Evolutionary conservation across 2,888 invertebrate genomes (phyloP).

Genomic region (Tortrix viridana): DNA sequence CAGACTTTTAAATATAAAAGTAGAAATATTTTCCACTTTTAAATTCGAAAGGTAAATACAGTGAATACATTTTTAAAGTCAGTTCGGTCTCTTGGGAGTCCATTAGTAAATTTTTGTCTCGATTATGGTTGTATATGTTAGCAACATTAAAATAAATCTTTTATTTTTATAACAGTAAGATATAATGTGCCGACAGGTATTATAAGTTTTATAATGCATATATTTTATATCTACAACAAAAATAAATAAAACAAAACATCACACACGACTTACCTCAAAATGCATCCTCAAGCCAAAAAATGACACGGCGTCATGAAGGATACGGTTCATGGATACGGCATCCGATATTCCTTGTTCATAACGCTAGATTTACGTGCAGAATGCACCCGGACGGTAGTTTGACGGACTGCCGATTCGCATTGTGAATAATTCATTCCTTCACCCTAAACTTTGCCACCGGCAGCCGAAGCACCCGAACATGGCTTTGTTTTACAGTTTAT

Average conservation of each 20-base stretch:
- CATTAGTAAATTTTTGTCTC: conserved; percentile 3
- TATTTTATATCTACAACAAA: not conserved
- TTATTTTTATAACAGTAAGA: no score
- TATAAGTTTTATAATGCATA: not conserved
- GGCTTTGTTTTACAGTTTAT: conserved; percentile 76
- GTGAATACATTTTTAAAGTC: conserved; percentile 11
- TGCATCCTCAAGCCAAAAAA: conserved; percentile 52
- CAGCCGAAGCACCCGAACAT: conserved; percentile 59
- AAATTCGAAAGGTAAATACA: conserved; percentile 17
- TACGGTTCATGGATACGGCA: conserved; percentile 62
- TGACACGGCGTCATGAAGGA: conserved; percentile 61
- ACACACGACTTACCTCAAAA: not conserved
- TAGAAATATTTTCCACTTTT: conserved; percentile 41
- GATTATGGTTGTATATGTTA: not conserved
- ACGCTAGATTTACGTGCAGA: conserved; percentile 72
- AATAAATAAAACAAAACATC: not conserved
- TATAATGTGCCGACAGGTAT: no score
- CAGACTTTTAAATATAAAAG: conserved; percentile 46
- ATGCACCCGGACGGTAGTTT: conserved; percentile 70
- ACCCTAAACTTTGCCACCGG: conserved; percentile 69
- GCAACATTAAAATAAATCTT: not conserved
- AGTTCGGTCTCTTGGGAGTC: conserved; percentile 10
- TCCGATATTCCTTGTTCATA: conserved; percentile 68
- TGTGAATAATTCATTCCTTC: conserved; percentile 79
- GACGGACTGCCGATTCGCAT: conserved; percentile 79